Base-by-base conservation (phyloP, 2,797 vertebrate genomes). In the Chromobotia macracanthus region DNA sequence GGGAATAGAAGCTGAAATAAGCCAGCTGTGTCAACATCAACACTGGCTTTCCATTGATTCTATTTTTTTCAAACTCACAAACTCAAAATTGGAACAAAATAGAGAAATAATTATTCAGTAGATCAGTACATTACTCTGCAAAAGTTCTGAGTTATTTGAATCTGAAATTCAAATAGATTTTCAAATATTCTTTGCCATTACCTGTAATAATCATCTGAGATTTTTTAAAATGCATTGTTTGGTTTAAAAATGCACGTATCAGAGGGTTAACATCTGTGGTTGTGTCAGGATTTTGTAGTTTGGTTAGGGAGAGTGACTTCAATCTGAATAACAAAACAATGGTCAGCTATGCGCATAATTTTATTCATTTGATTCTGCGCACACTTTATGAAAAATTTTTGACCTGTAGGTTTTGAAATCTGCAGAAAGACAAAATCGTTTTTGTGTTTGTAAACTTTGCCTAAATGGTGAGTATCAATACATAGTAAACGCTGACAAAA, bases 271-370 rank as follows among this genome's bases (percentile, higher is more conserved):
- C 18, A 50, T 50, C 48, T 50, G 48, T 50, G 41, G 41, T 48
- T 50, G 48, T 50, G 48, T 18, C 48, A 50, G 48, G 41, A 44
- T 44, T 44, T 44, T 44, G 41, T 44, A 50, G 48, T 16, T 18
- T 50, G 48, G 48, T 53, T 53, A n/a, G 18, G 1, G 18, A 38
- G 19, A 41, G 8, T n/a, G 7, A 19, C 19, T 66, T 38, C 13
- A 38, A 65, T 65, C 63, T 65, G 16, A 65, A 38, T 41, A 65
- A 35, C 63, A 65, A 18, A 65, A n/a, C 48, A 51, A 38, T 38
- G 9, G 41, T 44, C 41, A 11, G 41, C 10, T 44, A 44, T 2
- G 41, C 11, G 11, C 41, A 41, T 41, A 41, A 8, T 41, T 41
- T 41, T 44, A 44, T 44, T 44, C 1, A 44, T 10, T 44, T 44